phyloP scores from a whole-genome alignment of 2,797 vertebrate species.

The Furcifer pardalis region DNA sequence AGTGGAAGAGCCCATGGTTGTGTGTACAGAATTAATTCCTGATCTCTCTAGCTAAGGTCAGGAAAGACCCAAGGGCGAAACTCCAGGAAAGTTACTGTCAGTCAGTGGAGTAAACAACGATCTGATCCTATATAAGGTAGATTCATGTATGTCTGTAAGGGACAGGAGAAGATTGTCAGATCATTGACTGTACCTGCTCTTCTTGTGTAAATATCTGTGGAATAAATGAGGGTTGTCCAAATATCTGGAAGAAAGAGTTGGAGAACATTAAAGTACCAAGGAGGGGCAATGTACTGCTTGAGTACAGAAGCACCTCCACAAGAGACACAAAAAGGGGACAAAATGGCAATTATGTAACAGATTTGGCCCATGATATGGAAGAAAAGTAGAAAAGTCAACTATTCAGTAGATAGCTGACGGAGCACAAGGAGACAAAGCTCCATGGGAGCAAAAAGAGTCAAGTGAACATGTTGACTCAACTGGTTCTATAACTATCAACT shows the following conservation, averaged over 20 bases:
- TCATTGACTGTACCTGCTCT: slow-evolving; percentile 78
- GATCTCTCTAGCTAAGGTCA: neutral
- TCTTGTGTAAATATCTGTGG: slow-evolving; percentile 81
- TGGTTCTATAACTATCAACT: neutral
- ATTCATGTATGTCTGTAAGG: neutral
- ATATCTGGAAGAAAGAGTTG: slow-evolving; percentile 82
- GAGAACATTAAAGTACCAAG: slow-evolving; percentile 72
- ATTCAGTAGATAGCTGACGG: slow-evolving; percentile 31
- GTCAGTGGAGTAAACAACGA: neutral
- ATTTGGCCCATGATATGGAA: neutral
- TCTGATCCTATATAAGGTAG: slow-evolving; percentile 3
- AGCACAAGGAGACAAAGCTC: slow-evolving; percentile 43
- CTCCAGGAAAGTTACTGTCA: neutral
- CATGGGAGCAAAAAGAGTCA: slow-evolving; percentile 32
- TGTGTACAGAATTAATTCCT: neutral
- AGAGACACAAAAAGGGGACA: slow-evolving; percentile 6
- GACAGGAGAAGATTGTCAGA: slow-evolving; percentile 54
- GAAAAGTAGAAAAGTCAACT: slow-evolving; percentile 8
- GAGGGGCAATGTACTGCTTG: slow-evolving; percentile 42
- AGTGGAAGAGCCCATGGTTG: neutral
- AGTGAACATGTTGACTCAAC: slow-evolving; percentile 22
- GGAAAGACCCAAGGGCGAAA: neutral
- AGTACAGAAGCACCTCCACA: slow-evolving; percentile 59
- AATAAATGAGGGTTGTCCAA: slow-evolving; percentile 81
- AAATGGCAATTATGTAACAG: rapidly evolving